Percentiles rank a stretch among this genome's conserved stretches.
phyloP scores from a whole-genome alignment of 1,140 invertebrate species.

The Semibalanus balanoides region DNA sequence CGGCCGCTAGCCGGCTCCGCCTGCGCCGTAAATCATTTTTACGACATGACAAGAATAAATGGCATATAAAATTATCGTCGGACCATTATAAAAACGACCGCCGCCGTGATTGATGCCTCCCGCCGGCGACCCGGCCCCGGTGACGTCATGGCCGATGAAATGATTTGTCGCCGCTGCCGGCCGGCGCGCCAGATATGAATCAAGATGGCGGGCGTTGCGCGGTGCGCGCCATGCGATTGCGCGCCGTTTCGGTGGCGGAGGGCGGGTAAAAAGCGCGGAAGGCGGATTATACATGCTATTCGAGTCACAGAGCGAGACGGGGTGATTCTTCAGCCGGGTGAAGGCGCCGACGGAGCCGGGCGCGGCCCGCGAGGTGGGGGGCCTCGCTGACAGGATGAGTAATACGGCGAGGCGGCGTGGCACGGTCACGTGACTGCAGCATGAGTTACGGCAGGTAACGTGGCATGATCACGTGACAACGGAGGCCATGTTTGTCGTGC shows the following conservation, averaged over 20 bases:
- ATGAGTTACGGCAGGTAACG: background rate
- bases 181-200: background rate
- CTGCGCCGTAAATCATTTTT: background rate
- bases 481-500: background rate
- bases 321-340: background rate
- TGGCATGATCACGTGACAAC: background rate
- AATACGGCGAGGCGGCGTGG: background rate
- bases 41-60: conserved; percentile 1
- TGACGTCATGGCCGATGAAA: background rate
- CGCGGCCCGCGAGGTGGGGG: too few relatives aligned
- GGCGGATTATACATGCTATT: background rate
- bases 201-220: background rate
- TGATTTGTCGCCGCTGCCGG: background rate
- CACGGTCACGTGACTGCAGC: background rate
- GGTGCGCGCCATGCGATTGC: background rate
- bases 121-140: too few relatives aligned
- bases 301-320: background rate
- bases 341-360: background rate
- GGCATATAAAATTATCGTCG: background rate
- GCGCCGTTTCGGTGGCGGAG: background rate
- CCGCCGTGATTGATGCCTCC: background rate
- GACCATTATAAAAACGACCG: background rate
- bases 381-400: background rate
- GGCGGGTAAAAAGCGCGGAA: background rate
- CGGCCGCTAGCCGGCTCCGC: too few relatives aligned